Conservation (phyloP, 2,888 invertebrate species). For the Scaptomyza parva region DNA sequence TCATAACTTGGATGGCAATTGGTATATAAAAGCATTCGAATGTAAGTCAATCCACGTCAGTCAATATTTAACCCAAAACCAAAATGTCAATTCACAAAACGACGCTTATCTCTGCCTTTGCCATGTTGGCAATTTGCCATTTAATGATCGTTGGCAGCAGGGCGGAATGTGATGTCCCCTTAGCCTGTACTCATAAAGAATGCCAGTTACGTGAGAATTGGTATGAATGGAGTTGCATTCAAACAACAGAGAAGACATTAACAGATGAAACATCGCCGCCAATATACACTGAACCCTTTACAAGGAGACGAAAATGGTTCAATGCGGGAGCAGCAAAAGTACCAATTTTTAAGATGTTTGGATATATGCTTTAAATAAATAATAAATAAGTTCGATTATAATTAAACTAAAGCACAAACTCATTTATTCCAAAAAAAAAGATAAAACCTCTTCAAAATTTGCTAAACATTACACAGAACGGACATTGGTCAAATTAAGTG, state of each 20-base stretch:
- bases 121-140: not conserved
- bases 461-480: conserved; percentile 61
- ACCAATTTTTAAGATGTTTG: too few species aligned
- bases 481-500: conserved; percentile 75
- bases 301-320: not conserved
- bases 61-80: not conserved
- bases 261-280: not conserved
- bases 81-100: not conserved
- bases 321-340: not conserved
- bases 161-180: not conserved
- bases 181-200: not conserved
- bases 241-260: not conserved
- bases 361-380: too few species aligned
- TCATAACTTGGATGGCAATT: not conserved
- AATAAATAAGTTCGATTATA: too few species aligned
- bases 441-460: conserved; percentile 19
- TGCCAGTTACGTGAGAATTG: not conserved
- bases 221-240: not conserved
- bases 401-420: too few species aligned
- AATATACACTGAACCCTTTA: not conserved
- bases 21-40: conserved; percentile 2
- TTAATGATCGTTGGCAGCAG: not conserved
- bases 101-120: not conserved
- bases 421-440: conserved; percentile 44
- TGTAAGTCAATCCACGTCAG: not conserved